These are phyloP conservation scores for Tetragnatha versicolor DNA, from an alignment of 1,140 invertebrate genomes.

Conservation along the genomic window DNA sequence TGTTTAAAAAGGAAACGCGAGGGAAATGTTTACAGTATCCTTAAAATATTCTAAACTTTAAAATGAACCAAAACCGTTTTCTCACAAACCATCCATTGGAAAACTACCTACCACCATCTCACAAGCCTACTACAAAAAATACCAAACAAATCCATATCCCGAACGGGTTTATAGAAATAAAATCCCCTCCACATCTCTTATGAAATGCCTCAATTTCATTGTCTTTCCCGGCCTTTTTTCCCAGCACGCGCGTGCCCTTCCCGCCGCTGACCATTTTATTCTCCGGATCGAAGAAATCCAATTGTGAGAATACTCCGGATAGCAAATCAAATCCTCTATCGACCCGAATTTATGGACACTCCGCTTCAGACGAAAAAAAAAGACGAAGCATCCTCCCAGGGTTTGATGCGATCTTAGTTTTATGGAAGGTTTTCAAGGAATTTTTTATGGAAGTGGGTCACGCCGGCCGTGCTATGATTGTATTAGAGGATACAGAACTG, in stretches of 20 bases:
- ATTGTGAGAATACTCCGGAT: conserved; percentile 19
- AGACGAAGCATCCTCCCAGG: neutral
- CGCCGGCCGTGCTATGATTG: conserved; percentile 1
- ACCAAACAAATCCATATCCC: neutral
- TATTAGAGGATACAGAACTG: conserved; percentile 26
- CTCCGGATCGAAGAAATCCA: conserved; percentile 16
- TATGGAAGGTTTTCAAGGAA: conserved; percentile 12
- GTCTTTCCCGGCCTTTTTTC: conserved; percentile 1
- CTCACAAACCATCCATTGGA: no score
- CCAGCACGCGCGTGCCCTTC: neutral
- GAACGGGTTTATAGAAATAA: conserved; percentile 20
- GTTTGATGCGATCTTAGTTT: conserved; percentile 24
- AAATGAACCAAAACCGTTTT: no score
- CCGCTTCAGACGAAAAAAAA: neutral
- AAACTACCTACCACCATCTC: no score
- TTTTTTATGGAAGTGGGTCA: conserved; percentile 29
- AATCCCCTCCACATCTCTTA: conserved; percentile 8
- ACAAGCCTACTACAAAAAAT: neutral
- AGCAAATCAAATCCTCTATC: conserved; percentile 45
- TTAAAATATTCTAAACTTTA: no score
- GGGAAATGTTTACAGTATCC: no score
- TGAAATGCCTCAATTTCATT: conserved; percentile 32
- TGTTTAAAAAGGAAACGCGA: no score
- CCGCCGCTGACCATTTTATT: conserved; percentile 42
- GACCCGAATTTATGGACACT: conserved; percentile 41